These are phyloP conservation scores for Athalia circularis DNA, from an alignment of 2,888 invertebrate genomes.

Conservation along the genomic window DNA sequence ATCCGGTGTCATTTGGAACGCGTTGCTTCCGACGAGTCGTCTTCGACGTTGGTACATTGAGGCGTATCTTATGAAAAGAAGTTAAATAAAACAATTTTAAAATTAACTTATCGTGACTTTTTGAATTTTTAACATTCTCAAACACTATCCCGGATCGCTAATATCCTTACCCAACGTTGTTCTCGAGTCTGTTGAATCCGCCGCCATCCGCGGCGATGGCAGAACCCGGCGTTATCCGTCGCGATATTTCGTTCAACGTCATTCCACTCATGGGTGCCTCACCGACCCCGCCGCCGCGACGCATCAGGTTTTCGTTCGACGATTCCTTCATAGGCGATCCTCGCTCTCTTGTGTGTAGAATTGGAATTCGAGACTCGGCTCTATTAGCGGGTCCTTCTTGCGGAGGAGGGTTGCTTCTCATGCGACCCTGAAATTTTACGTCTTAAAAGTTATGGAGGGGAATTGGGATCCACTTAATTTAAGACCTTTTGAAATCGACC, in stretches of 20 bases:
- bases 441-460: too few relatives aligned
- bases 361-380: slow-evolving; percentile 58
- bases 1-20: slow-evolving; percentile 21
- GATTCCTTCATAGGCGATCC: slow-evolving; percentile 23
- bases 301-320: slow-evolving; percentile 7
- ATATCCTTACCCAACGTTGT: slow-evolving; percentile 25
- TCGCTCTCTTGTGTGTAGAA: slow-evolving; percentile 53
- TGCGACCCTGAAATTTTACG: slow-evolving; percentile 36
- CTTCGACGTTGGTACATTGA: slow-evolving; percentile 40
- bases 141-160: neutral
- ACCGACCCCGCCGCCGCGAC: slow-evolving; percentile 31
- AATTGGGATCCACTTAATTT: too few relatives aligned
- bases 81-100: neutral
- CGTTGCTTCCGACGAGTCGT: slow-evolving; percentile 32
- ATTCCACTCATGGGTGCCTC: slow-evolving; percentile 16
- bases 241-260: slow-evolving; percentile 18
- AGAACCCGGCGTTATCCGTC: slow-evolving; percentile 19
- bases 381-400: slow-evolving; percentile 51
- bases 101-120: neutral
- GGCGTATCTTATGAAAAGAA: neutral
- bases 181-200: slow-evolving; percentile 17
- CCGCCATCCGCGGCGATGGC: slow-evolving; percentile 4
- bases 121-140: too few relatives aligned
- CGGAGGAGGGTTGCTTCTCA: slow-evolving; percentile 39
- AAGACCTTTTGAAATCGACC: neutral